phyloP scores from a whole-genome alignment of 35 echinoderm and acorn worm species.

The Strongylocentrotus purpuratus region DNA sequence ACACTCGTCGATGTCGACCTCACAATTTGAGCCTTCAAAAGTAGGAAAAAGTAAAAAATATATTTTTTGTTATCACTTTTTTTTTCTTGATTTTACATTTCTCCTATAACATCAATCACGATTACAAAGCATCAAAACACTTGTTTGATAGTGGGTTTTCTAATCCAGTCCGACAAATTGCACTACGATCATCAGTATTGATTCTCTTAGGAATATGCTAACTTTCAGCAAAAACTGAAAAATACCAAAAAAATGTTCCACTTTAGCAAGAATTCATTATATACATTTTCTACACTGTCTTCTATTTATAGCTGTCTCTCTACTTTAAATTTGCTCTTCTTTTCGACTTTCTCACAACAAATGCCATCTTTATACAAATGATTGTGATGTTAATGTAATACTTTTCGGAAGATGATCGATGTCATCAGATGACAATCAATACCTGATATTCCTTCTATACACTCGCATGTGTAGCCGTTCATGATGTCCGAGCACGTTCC shows the following conservation, averaged over 20 bases:
- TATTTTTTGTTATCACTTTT: neutral
- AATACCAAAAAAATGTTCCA: too few species aligned
- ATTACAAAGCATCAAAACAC: neutral
- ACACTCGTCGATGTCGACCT: slow-evolving; percentile 67
- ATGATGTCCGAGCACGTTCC: slow-evolving; percentile 7
- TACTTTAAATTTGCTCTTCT: neutral
- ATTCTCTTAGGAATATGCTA: too few species aligned
- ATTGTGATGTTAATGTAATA: neutral
- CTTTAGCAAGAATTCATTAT: too few species aligned
- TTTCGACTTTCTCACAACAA: neutral
- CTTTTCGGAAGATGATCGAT: neutral
- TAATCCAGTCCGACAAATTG: too few species aligned
- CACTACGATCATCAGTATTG: too few species aligned
- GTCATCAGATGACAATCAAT: neutral
- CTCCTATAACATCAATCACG: neutral
- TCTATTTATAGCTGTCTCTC: too few species aligned
- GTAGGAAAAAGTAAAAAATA: neutral
- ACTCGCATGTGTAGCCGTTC: slow-evolving; percentile 27
- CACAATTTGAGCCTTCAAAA: slow-evolving; percentile 61
- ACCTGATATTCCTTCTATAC: slow-evolving; percentile 21
- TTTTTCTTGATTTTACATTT: neutral
- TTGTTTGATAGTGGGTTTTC: too few species aligned
- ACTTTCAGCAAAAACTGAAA: too few species aligned
- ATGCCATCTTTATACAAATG: too few species aligned
- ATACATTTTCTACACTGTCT: too few species aligned